These are phyloP conservation scores for Tachysurus fulvidraco DNA, from an alignment of 2,113 vertebrate species.

Conservation along the genomic window DNA sequence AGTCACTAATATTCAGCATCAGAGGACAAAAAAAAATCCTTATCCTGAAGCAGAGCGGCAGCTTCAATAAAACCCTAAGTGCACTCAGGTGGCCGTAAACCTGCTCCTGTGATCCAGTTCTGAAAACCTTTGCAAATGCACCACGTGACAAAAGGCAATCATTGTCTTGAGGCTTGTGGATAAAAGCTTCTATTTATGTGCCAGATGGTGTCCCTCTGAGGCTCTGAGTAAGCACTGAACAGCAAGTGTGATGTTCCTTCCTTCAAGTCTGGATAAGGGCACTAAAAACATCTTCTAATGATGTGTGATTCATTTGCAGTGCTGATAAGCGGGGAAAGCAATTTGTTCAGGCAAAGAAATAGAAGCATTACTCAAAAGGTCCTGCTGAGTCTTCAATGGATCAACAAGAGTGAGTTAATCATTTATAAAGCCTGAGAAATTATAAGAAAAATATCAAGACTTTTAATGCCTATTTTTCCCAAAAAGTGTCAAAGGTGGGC, in stretches of 20 bases:
- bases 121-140: constrained; percentile 22
- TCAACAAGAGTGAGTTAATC: not conserved
- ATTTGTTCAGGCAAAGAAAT: not conserved
- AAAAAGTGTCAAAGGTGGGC: not conserved
- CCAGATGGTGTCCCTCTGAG: constrained; percentile 50
- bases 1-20: not conserved
- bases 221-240: constrained; percentile 35
- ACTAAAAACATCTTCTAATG: constrained; percentile 10
- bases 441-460: not conserved
- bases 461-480: not conserved
- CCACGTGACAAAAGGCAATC: constrained; percentile 22
- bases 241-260: constrained; percentile 54
- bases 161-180: constrained; percentile 43
- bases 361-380: not conserved
- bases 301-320: constrained; percentile 5
- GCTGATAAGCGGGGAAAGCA: not conserved
- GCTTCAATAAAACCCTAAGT: constrained; percentile 19
- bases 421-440: not conserved
- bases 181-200: constrained; percentile 55
- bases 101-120: constrained; percentile 32
- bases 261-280: constrained; percentile 27
- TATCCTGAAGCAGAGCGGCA: constrained; percentile 13
- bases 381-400: not conserved
- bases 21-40: constrained; percentile 19
- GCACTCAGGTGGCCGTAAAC: constrained; percentile 31